Evolutionary conservation across 2,797 vertebrate species (phyloP).

Genomic region (Thaleichthys pacificus): DNA sequence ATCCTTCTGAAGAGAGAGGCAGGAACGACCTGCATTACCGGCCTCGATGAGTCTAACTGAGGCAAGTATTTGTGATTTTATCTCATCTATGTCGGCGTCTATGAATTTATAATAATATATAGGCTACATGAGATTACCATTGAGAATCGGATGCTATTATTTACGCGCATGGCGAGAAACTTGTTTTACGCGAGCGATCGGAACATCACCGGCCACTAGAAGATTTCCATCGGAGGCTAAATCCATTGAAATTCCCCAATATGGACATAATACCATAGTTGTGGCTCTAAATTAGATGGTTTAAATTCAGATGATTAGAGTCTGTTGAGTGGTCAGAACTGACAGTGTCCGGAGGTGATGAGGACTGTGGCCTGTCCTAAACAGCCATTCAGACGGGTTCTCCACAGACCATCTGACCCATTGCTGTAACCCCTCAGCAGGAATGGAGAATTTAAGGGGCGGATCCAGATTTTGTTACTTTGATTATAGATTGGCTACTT

Average conservation of each 20-base stretch:
- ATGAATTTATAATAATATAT: background rate
- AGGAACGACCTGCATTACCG: conserved; percentile 4
- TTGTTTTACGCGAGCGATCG: background rate
- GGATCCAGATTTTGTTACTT: no score
- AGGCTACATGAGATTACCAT: background rate
- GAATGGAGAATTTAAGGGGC: no score
- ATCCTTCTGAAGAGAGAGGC: conserved; percentile 8
- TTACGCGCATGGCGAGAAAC: background rate
- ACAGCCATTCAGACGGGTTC: no score
- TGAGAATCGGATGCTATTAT: background rate
- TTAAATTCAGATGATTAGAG: no score
- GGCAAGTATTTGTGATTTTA: conserved; percentile 39
- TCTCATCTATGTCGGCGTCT: background rate
- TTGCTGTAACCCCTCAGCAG: no score
- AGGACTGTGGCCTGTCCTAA: no score
- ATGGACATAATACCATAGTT: background rate
- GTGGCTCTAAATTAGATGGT: no score
- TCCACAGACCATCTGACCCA: no score
- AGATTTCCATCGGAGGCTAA: background rate
- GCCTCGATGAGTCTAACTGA: conserved; percentile 45
- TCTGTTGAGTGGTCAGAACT: no score
- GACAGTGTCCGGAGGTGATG: no score
- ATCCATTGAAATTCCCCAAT: background rate
- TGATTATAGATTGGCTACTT: no score
- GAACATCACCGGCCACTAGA: background rate